phyloP scores from a whole-genome alignment of 2,797 vertebrate species.

The Antennarius maculatus region DNA sequence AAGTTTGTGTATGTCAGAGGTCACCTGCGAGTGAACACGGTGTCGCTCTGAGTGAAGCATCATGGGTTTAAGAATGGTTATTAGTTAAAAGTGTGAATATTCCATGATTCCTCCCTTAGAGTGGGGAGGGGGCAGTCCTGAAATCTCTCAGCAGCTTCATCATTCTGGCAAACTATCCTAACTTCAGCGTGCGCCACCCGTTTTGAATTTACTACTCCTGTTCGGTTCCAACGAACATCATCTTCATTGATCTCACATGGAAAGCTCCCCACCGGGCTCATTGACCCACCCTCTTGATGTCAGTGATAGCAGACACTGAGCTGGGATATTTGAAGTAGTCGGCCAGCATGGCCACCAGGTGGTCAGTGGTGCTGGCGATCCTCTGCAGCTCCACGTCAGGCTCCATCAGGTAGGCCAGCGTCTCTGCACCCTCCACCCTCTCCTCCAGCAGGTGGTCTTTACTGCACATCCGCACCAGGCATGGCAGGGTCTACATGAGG shows the following conservation, averaged over 20 bases:
- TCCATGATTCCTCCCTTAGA: no score
- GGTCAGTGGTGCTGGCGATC: slow-evolving; percentile 97
- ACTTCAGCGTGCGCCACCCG: no score
- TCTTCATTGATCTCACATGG: background rate
- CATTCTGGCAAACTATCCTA: no score
- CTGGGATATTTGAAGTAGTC: slow-evolving; percentile 99
- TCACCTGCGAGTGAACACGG: no score
- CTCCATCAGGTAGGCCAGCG: slow-evolving; percentile 96
- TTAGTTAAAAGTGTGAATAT: no score
- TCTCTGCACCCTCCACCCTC: slow-evolving; percentile 97
- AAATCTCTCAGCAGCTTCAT: no score
- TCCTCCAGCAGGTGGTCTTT: slow-evolving; percentile 96
- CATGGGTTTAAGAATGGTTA: no score
- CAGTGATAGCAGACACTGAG: slow-evolving; percentile 97
- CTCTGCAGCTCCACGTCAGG: slow-evolving; percentile 96
- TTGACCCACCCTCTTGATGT: slow-evolving; percentile 94
- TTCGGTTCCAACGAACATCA: no score
- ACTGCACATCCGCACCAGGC: slow-evolving; percentile 98
- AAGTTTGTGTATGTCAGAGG: no score
- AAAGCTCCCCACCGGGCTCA: background rate
- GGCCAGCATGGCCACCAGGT: slow-evolving; percentile 95
- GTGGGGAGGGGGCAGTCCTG: no score
- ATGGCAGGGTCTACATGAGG: slow-evolving; percentile 89
- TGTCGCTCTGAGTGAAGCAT: no score
- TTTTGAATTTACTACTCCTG: no score